Evolutionary conservation across 2,113 vertebrate genomes (phyloP), one percentile per base, ranked within the genome.

Genomic region (Vireo altiloquus): DNA sequence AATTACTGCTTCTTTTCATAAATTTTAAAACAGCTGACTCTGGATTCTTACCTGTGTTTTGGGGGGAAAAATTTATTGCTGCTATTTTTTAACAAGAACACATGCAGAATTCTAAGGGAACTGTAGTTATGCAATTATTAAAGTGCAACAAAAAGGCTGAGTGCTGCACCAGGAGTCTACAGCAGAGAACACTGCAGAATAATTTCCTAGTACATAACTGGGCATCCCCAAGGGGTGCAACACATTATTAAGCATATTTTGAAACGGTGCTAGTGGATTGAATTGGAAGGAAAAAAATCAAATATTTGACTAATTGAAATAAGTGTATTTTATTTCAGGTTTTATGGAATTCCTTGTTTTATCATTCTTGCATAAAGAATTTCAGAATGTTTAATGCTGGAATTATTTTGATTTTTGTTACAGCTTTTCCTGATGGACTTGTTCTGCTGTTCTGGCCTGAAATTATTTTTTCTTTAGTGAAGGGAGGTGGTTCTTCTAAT

Each of bases 11-110:
- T 37, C 87, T 97, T 96, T 97, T 97, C 78, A 97, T 97, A 97
- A 94, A 97, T 97, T 97, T 98, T 96, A 95, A 98, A 98, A 96
- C 19, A 93, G 95, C 93, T 97, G 96, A 98, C 77, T 97, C 89
- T 87, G 85, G 95, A 92, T 96, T 96, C 96, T 78, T 87, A 97
- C 91, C 79, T 97, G 93, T 2, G 3, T 97, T 97, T 86, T 75
- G 59, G 88, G 78, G 80, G 21, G 7, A 35, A 61, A 71, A 77
- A 83, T 22, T 71, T 96, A 93, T 97, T 94, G 70, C 70, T 31
- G 46, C 92, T 97, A 89, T 96, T 97, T 92, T 94, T 96, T 95
- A 97, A 90, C 80, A 94, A 82, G 87, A 49, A 78, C 80, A 94
- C 64, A 68, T 76, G 82, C 50, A 95, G 90, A 96, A 96, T 85